phyloP scores from a whole-genome alignment of 2,888 invertebrate genomes.

The Carpatolechia fugitivella region DNA sequence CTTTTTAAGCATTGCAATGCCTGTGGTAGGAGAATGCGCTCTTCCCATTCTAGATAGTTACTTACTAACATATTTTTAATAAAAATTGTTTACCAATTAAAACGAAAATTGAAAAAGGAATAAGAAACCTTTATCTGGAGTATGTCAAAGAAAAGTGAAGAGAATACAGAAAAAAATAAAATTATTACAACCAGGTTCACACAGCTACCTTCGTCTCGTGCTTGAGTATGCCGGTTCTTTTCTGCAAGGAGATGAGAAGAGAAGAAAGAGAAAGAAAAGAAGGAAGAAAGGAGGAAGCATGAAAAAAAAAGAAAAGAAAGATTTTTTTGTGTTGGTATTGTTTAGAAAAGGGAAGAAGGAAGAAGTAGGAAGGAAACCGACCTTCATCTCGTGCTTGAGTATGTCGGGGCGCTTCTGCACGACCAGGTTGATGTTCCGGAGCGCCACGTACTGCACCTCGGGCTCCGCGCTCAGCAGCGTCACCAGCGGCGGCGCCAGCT shows the following conservation, averaged over 20 bases:
- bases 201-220: slow-evolving; percentile 99
- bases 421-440: slow-evolving; percentile 98
- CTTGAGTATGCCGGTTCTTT: slow-evolving; percentile 98
- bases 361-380: slow-evolving; percentile 40
- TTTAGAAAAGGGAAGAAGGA: background rate
- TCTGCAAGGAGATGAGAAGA: slow-evolving; percentile 82
- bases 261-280: background rate
- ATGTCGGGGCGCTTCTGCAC: slow-evolving; percentile 99
- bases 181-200: too few relatives aligned
- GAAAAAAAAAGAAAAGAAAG: background rate
- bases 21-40: too few relatives aligned
- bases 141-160: too few relatives aligned
- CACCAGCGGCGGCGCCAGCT: slow-evolving; percentile 98
- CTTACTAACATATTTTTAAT: too few relatives aligned
- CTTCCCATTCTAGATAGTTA: too few relatives aligned
- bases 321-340: too few relatives aligned
- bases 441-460: slow-evolving; percentile 99
- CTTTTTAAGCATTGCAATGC: too few relatives aligned
- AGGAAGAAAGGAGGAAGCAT: background rate
- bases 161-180: background rate
- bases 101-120: too few relatives aligned
- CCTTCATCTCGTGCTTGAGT: slow-evolving; percentile 99
- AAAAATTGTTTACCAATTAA: too few relatives aligned
- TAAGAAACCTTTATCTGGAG: too few relatives aligned
- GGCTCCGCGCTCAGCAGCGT: slow-evolving; percentile 98